Evolutionary conservation across 35 echinoderm and acorn worm genomes (phyloP).

Genomic region (Holothuria glaberrima): DNA sequence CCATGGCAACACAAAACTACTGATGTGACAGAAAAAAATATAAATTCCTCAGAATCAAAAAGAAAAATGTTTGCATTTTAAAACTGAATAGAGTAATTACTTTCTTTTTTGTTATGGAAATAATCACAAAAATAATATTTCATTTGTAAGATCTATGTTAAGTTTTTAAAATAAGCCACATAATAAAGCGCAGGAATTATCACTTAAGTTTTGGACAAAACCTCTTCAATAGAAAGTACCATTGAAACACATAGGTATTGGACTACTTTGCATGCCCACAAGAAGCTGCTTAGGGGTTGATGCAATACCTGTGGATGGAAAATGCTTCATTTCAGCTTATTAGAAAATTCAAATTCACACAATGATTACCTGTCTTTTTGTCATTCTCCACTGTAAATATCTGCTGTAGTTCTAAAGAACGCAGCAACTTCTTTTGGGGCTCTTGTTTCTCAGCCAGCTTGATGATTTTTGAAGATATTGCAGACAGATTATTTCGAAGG

Average conservation of each 20-base stretch:
- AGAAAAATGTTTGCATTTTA: no score
- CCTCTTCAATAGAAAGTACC: background rate
- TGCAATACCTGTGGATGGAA: background rate
- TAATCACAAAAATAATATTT: no score
- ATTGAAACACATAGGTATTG: background rate
- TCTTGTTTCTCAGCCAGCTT: background rate
- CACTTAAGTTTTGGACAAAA: background rate
- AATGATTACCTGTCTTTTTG: background rate
- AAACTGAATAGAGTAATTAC: no score
- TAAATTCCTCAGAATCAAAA: no score
- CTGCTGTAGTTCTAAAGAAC: background rate
- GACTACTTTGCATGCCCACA: background rate
- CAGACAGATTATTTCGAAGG: background rate
- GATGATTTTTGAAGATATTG: background rate
- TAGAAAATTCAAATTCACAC: background rate
- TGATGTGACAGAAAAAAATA: no score
- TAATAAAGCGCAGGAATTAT: no score
- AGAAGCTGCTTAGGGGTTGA: background rate
- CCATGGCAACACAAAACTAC: no score
- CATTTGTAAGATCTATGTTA: no score
- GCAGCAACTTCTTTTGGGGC: background rate
- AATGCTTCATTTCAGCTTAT: background rate
- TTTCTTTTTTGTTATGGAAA: no score
- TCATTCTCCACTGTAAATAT: background rate
- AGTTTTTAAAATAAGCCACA: no score